Evolutionary conservation across 2,888 invertebrate genomes (phyloP).

Genomic region (Ptycholaimellus sp.): DNA sequence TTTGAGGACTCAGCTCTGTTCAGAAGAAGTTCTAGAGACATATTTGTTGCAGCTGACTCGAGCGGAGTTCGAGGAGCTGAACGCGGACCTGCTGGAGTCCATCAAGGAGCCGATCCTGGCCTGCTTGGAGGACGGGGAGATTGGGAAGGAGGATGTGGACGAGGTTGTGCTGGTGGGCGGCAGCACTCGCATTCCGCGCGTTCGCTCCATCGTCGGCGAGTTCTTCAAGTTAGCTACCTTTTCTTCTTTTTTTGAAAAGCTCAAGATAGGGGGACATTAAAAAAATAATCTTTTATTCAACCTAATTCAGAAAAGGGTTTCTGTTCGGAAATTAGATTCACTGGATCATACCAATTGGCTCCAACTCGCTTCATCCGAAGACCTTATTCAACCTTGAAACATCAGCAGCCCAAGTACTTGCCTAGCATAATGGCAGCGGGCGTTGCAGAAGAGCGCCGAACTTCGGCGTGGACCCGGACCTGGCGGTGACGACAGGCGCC

Average conservation of each 20-base stretch:
- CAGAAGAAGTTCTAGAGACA: neutral
- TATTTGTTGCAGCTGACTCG: conserved; percentile 22
- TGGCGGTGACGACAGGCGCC: conserved; percentile 33
- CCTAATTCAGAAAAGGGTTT: no score
- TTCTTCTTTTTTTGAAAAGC: neutral
- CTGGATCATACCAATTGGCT: neutral
- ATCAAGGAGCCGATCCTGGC: conserved; percentile 29
- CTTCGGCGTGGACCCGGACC: conserved; percentile 30
- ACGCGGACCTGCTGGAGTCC: conserved; percentile 29
- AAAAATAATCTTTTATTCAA: no score
- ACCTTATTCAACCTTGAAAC: no score
- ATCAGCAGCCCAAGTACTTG: no score
- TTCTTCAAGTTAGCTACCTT: conserved; percentile 23
- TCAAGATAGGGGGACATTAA: neutral
- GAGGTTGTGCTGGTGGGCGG: conserved; percentile 34
- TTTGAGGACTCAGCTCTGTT: neutral
- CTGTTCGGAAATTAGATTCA: no score
- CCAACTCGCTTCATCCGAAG: no score
- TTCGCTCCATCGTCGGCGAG: conserved; percentile 28
- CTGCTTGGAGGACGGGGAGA: conserved; percentile 26
- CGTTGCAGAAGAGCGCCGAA: conserved; percentile 23
- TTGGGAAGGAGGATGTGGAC: conserved; percentile 26
- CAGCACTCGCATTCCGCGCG: conserved; percentile 31
- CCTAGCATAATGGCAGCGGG: no score
- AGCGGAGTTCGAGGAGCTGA: conserved; percentile 29